Evolutionary conservation across 2,797 vertebrate genomes (phyloP).

Genomic region (Gephyroberyx darwinii): DNA sequence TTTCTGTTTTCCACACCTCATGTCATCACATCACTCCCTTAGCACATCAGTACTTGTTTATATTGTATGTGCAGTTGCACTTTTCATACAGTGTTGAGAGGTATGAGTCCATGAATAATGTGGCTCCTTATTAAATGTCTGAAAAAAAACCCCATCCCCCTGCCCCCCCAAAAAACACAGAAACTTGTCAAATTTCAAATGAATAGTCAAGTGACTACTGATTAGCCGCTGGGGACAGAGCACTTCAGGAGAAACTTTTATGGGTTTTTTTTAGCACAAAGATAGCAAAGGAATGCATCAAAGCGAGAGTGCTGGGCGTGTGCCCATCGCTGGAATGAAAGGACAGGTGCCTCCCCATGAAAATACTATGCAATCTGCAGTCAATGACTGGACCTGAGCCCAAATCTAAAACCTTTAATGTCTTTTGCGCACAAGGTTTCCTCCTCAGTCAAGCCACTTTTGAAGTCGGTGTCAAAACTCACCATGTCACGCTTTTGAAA

Average conservation of each 20-base stretch:
- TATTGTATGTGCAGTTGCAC: conserved; percentile 54
- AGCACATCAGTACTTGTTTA: conserved; percentile 55
- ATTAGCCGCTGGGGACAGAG: conserved; percentile 62
- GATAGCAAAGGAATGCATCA: conserved; percentile 77
- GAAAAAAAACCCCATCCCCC: conserved; percentile 67
- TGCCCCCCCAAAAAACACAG: conserved; percentile 21
- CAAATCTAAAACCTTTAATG: conserved; percentile 74
- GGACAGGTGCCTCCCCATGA: conserved; percentile 63
- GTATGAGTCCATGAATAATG: conserved; percentile 65
- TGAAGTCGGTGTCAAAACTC: conserved; percentile 75
- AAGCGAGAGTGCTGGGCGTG: conserved; percentile 66
- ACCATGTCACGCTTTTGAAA: conserved; percentile 70
- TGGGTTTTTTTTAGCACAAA: conserved; percentile 70
- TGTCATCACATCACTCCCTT: conserved; percentile 60
- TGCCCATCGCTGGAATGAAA: conserved; percentile 71
- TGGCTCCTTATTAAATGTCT: conserved; percentile 70
- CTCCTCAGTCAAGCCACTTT: conserved; percentile 71
- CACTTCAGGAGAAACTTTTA: conserved; percentile 66
- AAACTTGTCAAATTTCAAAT: conserved; percentile 60
- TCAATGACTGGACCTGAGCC: conserved; percentile 65
- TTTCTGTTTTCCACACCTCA: conserved; percentile 56
- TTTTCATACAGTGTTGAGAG: conserved; percentile 46
- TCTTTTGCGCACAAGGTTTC: conserved; percentile 74
- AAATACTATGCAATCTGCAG: conserved; percentile 70
- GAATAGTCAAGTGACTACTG: conserved; percentile 61